A percentile compares a stretch with the other conserved stretches of the same genome.
These are phyloP conservation scores for Paramuricea clavata DNA, from an alignment of 92 coral and sea anemone species.

Conservation along the genomic window DNA sequence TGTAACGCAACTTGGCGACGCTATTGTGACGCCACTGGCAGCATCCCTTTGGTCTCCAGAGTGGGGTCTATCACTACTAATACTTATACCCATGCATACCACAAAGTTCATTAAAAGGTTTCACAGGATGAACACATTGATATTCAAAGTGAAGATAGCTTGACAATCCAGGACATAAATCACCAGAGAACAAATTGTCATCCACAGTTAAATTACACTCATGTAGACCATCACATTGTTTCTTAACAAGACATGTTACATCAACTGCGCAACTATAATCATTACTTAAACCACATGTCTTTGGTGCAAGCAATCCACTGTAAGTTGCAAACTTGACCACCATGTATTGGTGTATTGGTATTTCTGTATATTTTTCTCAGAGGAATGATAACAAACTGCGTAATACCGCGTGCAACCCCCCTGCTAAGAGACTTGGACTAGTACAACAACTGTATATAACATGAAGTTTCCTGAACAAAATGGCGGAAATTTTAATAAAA, in stretches of 20 bases:
- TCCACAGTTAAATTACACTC: conserved; percentile 1
- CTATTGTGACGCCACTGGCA: too few species aligned
- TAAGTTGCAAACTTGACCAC: conserved; percentile 5
- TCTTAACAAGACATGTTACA: conserved; percentile 20
- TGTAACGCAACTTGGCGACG: too few species aligned
- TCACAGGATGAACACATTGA: not conserved
- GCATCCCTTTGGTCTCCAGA: too few species aligned
- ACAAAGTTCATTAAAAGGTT: not conserved
- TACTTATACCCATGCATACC: not conserved
- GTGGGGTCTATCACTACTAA: too few species aligned
- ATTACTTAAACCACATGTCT: not conserved
- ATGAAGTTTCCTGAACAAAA: too few species aligned
- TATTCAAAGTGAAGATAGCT: conserved; percentile 7
- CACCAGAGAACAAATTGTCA: not conserved
- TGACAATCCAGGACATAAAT: not conserved
- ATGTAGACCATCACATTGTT: not conserved
- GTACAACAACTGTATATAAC: too few species aligned
- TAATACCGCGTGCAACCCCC: too few species aligned
- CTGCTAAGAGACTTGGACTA: too few species aligned
- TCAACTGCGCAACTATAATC: not conserved
- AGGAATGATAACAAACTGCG: too few species aligned
- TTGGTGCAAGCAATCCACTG: not conserved
- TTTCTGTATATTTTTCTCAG: too few species aligned
- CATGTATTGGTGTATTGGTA: not conserved
- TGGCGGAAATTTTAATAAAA: too few species aligned